Percentiles rank a stretch among this genome's conserved stretches.
Evolutionary conservation across 2,797 vertebrate species (phyloP).

Genomic region (Euphonia xanthogaster): DNA sequence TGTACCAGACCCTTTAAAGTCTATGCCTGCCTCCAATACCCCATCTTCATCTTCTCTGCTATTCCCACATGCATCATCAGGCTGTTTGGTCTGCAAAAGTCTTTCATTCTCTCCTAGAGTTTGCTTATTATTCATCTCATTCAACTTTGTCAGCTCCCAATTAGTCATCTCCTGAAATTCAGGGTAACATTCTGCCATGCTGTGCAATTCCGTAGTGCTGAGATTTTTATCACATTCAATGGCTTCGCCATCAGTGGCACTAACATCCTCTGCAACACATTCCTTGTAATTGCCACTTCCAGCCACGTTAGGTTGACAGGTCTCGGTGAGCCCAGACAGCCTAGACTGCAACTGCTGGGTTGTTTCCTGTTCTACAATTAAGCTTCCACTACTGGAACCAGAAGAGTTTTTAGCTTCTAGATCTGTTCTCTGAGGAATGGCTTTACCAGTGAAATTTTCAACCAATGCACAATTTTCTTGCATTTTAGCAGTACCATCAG

Average conservation of each 20-base stretch:
- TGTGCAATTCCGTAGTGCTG: conserved; percentile 38
- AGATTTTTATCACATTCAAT: conserved; percentile 59
- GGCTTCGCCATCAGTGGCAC: conserved; percentile 40
- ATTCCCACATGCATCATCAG: conserved; percentile 40
- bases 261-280: conserved; percentile 49
- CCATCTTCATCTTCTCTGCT: conserved; percentile 45
- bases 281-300: conserved; percentile 58
- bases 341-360: conserved; percentile 41
- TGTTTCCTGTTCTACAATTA: conserved; percentile 37
- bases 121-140: conserved; percentile 67
- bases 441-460: conserved; percentile 61
- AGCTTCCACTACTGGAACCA: conserved; percentile 42
- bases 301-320: conserved; percentile 32
- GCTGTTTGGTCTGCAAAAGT: conserved; percentile 36
- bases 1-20: conserved; percentile 51
- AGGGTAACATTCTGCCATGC: conserved; percentile 63
- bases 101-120: conserved; percentile 63
- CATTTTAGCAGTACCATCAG: conserved; percentile 51
- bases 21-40: conserved; percentile 34
- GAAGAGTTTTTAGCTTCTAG: conserved; percentile 49
- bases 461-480: conserved; percentile 47
- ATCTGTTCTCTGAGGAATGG: conserved; percentile 57
- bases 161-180: conserved; percentile 71
- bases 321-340: conserved; percentile 47
- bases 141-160: conserved; percentile 71